Percentiles rank a stretch among this genome's conserved stretches.
Evolutionary conservation across 2,113 vertebrate genomes (phyloP).

Genomic region (Rhizomys pruinosus): DNA sequence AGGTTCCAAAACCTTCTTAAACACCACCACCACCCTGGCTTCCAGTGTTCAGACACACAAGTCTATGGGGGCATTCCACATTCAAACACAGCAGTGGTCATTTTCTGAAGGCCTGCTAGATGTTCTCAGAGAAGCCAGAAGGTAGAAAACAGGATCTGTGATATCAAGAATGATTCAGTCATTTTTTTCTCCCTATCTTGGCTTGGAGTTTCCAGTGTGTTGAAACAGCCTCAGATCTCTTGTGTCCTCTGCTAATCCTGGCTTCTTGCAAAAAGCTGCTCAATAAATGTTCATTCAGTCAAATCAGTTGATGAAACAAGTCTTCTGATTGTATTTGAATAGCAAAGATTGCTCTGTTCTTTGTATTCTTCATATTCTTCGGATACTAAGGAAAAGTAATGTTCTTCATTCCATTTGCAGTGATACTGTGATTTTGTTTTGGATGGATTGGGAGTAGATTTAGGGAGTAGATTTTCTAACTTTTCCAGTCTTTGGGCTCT

Average conservation of each 20-base stretch:
- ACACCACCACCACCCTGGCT: too few relatives aligned
- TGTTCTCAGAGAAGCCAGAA: conserved; percentile 13
- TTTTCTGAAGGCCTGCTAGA: not conserved
- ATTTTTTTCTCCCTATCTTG: not conserved
- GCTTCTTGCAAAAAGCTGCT: conserved; percentile 25
- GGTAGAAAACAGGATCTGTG: not conserved
- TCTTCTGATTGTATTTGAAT: not conserved
- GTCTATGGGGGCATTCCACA: too few relatives aligned
- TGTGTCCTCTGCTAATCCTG: not conserved
- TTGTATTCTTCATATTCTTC: too few relatives aligned
- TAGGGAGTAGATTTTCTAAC: not conserved
- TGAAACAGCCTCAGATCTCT: not conserved
- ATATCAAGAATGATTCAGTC: not conserved
- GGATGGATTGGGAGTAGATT: not conserved
- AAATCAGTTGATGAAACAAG: conserved; percentile 10
- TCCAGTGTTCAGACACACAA: too few relatives aligned
- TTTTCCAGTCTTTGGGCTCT: not conserved
- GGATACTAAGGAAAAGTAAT: conserved; percentile 25
- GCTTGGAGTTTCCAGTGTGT: not conserved
- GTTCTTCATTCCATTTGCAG: not conserved
- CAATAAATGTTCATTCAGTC: not conserved
- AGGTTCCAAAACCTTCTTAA: too few relatives aligned
- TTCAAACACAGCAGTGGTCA: not conserved
- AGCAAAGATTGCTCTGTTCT: not conserved
- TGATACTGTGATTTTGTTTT: not conserved